Percentiles rank a stretch among this genome's conserved stretches.
Conservation (phyloP, 2,888 invertebrate species). For the Melanargia galathea region DNA sequence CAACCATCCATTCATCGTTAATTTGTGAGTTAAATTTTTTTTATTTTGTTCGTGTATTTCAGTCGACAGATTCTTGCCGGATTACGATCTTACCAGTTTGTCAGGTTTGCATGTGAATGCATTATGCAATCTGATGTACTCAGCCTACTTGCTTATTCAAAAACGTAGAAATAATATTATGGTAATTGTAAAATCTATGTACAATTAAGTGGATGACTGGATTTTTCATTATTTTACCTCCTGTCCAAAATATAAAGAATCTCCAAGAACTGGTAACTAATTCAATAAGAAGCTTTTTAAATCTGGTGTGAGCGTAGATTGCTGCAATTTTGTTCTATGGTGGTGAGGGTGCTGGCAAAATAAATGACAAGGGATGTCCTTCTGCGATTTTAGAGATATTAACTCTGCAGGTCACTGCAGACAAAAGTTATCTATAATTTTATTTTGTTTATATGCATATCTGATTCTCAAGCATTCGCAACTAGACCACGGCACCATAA, state of each 20-base stretch:
- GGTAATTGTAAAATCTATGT: background rate
- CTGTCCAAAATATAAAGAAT: background rate
- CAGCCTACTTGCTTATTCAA: background rate
- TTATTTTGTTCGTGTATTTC: background rate
- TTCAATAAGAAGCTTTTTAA: too few relatives aligned
- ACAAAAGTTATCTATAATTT: too few relatives aligned
- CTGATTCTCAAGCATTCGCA: too few relatives aligned
- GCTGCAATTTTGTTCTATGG: too few relatives aligned
- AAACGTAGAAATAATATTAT: background rate
- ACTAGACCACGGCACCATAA: background rate
- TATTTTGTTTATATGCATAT: too few relatives aligned
- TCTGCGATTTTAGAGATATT: too few relatives aligned
- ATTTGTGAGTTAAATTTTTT: constrained; percentile 65
- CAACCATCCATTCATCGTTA: constrained; percentile 97
- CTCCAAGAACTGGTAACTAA: too few relatives aligned
- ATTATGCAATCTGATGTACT: background rate
- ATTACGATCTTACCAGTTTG: background rate
- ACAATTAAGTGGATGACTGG: background rate
- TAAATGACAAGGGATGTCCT: background rate
- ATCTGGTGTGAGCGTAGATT: too few relatives aligned
- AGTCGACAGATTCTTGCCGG: background rate
- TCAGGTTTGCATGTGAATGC: background rate
- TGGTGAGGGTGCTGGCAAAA: background rate
- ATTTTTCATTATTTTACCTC: background rate
- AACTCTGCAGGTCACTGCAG: too few relatives aligned